phyloP scores from a whole-genome alignment of 1,140 invertebrate species.

The Drosophila virilis region DNA sequence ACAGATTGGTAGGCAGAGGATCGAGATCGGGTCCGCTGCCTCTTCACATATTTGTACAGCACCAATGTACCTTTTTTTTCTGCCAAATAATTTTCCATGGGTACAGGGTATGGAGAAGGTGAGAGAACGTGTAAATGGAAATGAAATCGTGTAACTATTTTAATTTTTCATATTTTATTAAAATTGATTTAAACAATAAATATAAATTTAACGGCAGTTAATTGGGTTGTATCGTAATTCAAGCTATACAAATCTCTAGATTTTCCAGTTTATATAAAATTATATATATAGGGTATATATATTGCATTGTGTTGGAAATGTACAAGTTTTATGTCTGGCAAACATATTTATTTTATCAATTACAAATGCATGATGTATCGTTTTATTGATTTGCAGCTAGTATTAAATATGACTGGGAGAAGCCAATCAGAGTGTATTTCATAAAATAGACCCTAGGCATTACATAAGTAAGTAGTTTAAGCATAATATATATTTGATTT shows the following conservation, averaged over 20 bases:
- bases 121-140: conserved; percentile 3
- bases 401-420: conserved; percentile 53
- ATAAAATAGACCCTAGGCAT: conserved; percentile 51
- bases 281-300: conserved; percentile 19
- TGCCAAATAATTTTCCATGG: neutral
- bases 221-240: conserved; percentile 38
- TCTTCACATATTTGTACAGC: too few relatives aligned
- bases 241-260: conserved; percentile 46
- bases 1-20: too few relatives aligned
- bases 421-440: conserved; percentile 44
- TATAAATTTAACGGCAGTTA: conserved; percentile 56
- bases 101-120: too few relatives aligned
- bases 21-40: too few relatives aligned
- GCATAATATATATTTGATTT: conserved; percentile 54
- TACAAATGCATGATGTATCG: conserved; percentile 30
- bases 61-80: too few relatives aligned
- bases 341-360: conserved; percentile 28
- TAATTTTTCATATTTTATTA: conserved; percentile 54
- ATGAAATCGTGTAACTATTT: conserved; percentile 23
- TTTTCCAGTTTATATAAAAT: conserved; percentile 21
- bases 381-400: conserved; percentile 32
- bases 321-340: conserved; percentile 24
- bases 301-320: conserved; percentile 11
- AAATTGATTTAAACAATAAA: conserved; percentile 60
- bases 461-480: conserved; percentile 55